Conservation (phyloP, 1,140 invertebrate genomes). For the Alviniconcha marisindica region DNA sequence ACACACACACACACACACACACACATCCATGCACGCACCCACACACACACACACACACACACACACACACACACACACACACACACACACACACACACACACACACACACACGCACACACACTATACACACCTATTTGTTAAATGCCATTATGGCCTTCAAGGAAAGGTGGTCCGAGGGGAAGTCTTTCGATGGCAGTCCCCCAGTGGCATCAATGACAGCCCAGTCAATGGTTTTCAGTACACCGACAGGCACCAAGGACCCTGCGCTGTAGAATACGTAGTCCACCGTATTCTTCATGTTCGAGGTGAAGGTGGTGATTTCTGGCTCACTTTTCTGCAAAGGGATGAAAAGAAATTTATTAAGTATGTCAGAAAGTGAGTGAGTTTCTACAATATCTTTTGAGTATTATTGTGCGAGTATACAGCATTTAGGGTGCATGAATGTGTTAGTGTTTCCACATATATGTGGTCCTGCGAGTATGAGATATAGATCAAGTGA, state of each 20-base stretch:
- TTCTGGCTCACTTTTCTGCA: conserved; percentile 59
- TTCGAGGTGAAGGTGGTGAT: conserved; percentile 53
- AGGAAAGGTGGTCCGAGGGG: conserved; percentile 66
- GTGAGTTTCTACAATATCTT: too few relatives aligned
- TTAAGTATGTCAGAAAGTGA: too few relatives aligned
- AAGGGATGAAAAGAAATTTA: too few relatives aligned
- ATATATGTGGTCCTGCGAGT: too few relatives aligned
- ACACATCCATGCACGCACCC: background rate
- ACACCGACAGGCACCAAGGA: conserved; percentile 56
- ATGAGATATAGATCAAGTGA: too few relatives aligned
- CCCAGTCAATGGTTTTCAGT: conserved; percentile 47
- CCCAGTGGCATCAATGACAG: conserved; percentile 46
- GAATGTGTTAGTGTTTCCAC: too few relatives aligned
- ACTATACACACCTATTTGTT: conserved; percentile 41
- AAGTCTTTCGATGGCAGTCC: conserved; percentile 59
- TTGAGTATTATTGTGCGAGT: too few relatives aligned
- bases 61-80: background rate
- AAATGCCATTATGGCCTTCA: conserved; percentile 59
- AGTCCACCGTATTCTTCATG: conserved; percentile 56
- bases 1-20: background rate
- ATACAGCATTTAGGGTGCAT: too few relatives aligned
- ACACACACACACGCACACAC: background rate
- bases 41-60: background rate
- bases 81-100: background rate
- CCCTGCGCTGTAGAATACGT: conserved; percentile 58